Base-by-base conservation (phyloP, 2,888 invertebrate species). In the Nomada lathburiana region DNA sequence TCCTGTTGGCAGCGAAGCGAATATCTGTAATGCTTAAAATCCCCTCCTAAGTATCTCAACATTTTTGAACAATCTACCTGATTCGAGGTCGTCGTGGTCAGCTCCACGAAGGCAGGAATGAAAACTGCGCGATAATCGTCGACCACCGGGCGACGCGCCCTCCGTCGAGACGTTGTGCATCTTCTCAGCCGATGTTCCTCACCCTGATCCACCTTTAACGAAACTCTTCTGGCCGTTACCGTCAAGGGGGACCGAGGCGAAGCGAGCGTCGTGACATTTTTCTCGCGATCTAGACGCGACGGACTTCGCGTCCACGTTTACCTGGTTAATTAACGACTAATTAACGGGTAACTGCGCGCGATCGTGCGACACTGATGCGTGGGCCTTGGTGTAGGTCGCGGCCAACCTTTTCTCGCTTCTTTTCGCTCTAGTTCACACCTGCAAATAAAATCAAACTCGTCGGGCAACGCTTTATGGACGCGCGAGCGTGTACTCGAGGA, bases 91-190 rank as follows among this genome's bases (percentile, higher is more conserved):
- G 79, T 94, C 94, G 73, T 92, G 92, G 85, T 94, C 94, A 52
- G 94, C 94, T 85, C 96, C 96, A 88, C 96, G 95, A 88, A 96
- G 94, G 91, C 96, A 96, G 82, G 96, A 96, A 94, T 96, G 96
- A 93, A 96, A 96, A 92, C 96, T 96, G 92, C 96, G 95, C 67
- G 96, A 96, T 85, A 96, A 94, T 80, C 96, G 95, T 84, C 96
- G 90, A 77, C 92, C 93, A 47, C 93, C 92, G 44, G 93, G 93
- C 70, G 94, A 94, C 65, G 93, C 89, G 29, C 92, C 92, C 81
- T 93, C 93, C 84, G 92, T 90, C 71, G 93, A 89, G 72, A 89
- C 76, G 91, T 90, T 81, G 73, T 92, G 91, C 91, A 92, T 90
- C 84, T 76, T 86, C 70, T 16, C 36, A 18, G 71, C 26, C 52